Percentiles rank a stretch among this genome's conserved stretches.
phyloP scores from a whole-genome alignment of 1,140 invertebrate species.

The Papilio machaon region DNA sequence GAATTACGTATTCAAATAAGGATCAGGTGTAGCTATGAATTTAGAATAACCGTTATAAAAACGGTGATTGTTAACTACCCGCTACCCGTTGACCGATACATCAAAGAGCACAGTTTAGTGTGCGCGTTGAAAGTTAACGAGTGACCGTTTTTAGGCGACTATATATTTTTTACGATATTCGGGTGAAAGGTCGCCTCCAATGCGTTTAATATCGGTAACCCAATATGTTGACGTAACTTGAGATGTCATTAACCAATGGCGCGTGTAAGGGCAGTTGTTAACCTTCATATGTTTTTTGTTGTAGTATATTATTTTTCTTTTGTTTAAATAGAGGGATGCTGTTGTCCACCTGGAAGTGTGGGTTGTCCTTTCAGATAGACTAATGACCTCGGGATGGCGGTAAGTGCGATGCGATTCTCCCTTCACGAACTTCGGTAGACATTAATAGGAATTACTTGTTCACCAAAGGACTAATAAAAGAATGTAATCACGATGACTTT shows the following conservation, averaged over 20 bases:
- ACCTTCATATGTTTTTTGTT: not conserved
- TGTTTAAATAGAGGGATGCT: not conserved
- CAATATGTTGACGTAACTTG: conserved; percentile 36
- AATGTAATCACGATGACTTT: no score
- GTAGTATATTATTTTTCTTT: not conserved
- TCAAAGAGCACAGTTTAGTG: conserved; percentile 43
- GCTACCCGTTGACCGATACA: conserved; percentile 24
- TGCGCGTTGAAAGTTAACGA: conserved; percentile 52
- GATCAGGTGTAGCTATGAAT: conserved; percentile 23
- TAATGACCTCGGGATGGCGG: not conserved
- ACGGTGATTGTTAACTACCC: conserved; percentile 21
- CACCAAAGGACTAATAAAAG: no score
- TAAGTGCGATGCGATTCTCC: not conserved
- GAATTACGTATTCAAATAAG: conserved; percentile 13
- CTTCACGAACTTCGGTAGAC: no score
- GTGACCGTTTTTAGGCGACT: conserved; percentile 46
- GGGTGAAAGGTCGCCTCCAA: conserved; percentile 48
- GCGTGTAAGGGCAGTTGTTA: conserved; percentile 5
- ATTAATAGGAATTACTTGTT: no score
- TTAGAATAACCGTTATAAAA: conserved; percentile 19
- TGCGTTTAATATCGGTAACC: conserved; percentile 49
- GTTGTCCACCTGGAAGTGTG: not conserved
- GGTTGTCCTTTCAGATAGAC: not conserved
- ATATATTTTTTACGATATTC: conserved; percentile 55
- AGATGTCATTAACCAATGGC: conserved; percentile 31